Base-by-base conservation (phyloP, 2,113 vertebrate genomes). In the Pampusana beccarii region DNA sequence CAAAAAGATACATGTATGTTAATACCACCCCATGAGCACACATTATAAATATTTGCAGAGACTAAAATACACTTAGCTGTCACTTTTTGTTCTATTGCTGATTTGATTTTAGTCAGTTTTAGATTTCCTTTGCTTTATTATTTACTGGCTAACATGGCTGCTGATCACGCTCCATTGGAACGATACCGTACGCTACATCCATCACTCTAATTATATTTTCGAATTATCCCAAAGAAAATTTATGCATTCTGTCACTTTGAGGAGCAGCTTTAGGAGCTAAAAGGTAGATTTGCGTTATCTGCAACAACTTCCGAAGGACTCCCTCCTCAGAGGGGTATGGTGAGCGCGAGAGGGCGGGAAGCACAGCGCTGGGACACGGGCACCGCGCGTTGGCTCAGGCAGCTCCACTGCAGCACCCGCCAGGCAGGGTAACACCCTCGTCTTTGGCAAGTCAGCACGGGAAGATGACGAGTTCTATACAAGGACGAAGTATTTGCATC, bases 1-100 rank as follows among this genome's bases (percentile, higher is more conserved):
- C 95, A 92, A 58, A 88, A 94, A 93, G 79, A 95, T 69, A 5
- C 14, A 88, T 34, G 64, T 73, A 77, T 2, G 0, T 81, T 95
- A 86, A 91, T 82, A 84, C 17, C 21, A 24, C 71, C 85, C 90
- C 92, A 50, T 26, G 60, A 90, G 54, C 84, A 62, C 81, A 87
- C 40, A 75, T 88, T 93, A 90, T 48, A 97, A 97, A 95, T 95
- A 97, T 94, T 73, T 95, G 81, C 89, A 85, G 80, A 80, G 80
- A 93, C 83, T 86, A 91, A 84, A 97, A 96, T 90, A 93, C 23
- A 88, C 73, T 40, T 36, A 56, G 91, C 90, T 95, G 96, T 90
- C 44, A 0, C 66, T 85, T 97, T 95, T 84, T 95, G 85, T 80
- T 90, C 69, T 26, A 15, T 21, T 79, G 91, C 62, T 95, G 92